These are phyloP conservation scores for Orgyia antiqua DNA, from an alignment of 2,888 invertebrate genomes.

Conservation along the genomic window DNA sequence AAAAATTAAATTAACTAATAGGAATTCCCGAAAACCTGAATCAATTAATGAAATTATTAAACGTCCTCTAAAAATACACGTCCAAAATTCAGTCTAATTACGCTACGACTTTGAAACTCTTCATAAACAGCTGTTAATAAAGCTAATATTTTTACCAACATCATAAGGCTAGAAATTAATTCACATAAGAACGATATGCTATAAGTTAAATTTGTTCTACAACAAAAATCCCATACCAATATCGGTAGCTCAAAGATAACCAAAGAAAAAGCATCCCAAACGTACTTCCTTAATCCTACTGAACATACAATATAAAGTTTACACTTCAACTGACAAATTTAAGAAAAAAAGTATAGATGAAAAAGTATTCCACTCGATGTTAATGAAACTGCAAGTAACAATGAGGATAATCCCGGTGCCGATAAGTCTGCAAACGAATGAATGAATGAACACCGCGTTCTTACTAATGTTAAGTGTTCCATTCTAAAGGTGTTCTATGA, in stretches of 20 bases:
- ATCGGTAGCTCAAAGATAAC: conserved; percentile 33
- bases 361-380: conserved; percentile 33
- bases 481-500: conserved; percentile 25
- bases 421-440: conserved; percentile 39
- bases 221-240: background rate
- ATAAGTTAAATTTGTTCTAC: background rate
- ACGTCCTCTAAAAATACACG: too few relatives aligned
- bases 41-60: too few relatives aligned
- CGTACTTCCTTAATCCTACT: conserved; percentile 44
- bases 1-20: too few relatives aligned
- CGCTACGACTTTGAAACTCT: too few relatives aligned
- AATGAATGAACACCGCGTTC: conserved; percentile 22
- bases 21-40: too few relatives aligned
- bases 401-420: conserved; percentile 54
- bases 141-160: too few relatives aligned
- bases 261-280: conserved; percentile 19
- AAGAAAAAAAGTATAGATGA: conserved; percentile 22
- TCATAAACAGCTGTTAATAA: too few relatives aligned
- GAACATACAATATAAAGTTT: conserved; percentile 50
- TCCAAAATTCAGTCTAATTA: too few relatives aligned
- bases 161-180: too few relatives aligned
- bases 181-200: too few relatives aligned
- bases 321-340: conserved; percentile 52
- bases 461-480: conserved; percentile 24
- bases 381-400: conserved; percentile 53